Conservation (phyloP, 2,888 invertebrate species). For the Polydrusus cervinus region DNA sequence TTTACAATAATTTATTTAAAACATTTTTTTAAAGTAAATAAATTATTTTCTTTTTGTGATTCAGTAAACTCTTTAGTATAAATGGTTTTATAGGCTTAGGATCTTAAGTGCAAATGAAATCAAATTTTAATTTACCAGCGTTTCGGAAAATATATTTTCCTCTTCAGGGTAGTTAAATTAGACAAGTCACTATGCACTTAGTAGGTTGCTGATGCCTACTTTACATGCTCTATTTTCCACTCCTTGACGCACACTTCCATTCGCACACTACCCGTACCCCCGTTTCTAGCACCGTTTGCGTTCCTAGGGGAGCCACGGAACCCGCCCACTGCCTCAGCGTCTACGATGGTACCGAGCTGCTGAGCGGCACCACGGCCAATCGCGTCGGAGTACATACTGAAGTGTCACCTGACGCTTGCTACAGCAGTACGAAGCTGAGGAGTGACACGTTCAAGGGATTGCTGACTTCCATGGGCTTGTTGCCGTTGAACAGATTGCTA, state of each 20-base stretch:
- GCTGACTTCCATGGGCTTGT: slow-evolving; percentile 90
- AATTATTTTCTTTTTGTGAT: no score
- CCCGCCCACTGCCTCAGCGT: slow-evolving; percentile 92
- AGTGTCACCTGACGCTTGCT: slow-evolving; percentile 81
- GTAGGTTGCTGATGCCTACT: no score
- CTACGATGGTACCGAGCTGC: slow-evolving; percentile 83
- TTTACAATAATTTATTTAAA: no score
- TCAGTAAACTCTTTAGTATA: no score
- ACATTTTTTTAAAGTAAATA: no score
- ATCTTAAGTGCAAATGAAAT: no score
- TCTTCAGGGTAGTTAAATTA: no score
- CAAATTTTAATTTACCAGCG: no score
- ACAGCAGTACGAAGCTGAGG: slow-evolving; percentile 88
- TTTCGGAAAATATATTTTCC: no score
- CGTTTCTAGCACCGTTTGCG: slow-evolving; percentile 55
- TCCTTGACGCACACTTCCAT: neutral
- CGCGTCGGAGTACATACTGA: slow-evolving; percentile 90
- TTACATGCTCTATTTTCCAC: neutral
- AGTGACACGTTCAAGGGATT: slow-evolving; percentile 94
- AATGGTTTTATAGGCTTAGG: no score
- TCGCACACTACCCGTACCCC: slow-evolving; percentile 17
- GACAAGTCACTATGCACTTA: no score
- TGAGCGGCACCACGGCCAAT: slow-evolving; percentile 95
- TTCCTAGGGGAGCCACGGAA: slow-evolving; percentile 88
- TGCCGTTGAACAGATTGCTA: slow-evolving; percentile 92